Evolutionary conservation across 2,888 invertebrate genomes (phyloP), one percentile per base, ranked within the genome.

Genomic region (Sycophila texana): DNA sequence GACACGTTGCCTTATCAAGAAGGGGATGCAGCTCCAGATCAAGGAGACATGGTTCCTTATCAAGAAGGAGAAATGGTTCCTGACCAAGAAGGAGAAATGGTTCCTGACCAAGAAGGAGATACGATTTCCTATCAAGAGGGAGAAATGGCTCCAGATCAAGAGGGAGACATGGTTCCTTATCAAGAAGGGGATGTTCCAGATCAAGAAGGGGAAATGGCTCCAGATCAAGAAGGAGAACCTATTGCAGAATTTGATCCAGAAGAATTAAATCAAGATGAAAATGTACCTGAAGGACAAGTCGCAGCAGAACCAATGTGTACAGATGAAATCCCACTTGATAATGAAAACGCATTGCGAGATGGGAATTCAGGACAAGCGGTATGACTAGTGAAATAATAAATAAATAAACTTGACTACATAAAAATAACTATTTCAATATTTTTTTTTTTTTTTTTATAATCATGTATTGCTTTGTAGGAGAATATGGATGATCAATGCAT

Each of bases 161-260:
- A n/a, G n/a, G 70, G 74, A 30, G 57, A 51, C 18, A n/a, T 58
- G 51, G 39, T 55, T 4, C n/a, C 53, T 2, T 1, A 18, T 58
- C 73, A 53, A 74, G 20, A 51, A 63, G 39, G 39, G 7, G 39
- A 39, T n/a, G n/a, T n/a, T n/a, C n/a, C 53, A 26, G 26, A 18
- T 58, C 73, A 53, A 74, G 20, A 51, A 63, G 39, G 39, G 7
- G 39, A 39, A 1, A 39, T 39, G 10, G 10, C 7, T 39, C 10
- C 22, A 22, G 60, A 51, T 20, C 12, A 73, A 0, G 79, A 74
- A 68, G 60, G 51, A 22, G 81, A 81, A 51, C 73, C 73, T 18
- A 68, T 81, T 51, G 77, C 77, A 63, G 81, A 81, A 77, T 81
- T 81, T 77, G 81, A 81, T 71, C 81, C 81, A 39, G 79, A 79